Base-by-base conservation (phyloP, 2,113 vertebrate species). In the Corydoras maculifer region DNA sequence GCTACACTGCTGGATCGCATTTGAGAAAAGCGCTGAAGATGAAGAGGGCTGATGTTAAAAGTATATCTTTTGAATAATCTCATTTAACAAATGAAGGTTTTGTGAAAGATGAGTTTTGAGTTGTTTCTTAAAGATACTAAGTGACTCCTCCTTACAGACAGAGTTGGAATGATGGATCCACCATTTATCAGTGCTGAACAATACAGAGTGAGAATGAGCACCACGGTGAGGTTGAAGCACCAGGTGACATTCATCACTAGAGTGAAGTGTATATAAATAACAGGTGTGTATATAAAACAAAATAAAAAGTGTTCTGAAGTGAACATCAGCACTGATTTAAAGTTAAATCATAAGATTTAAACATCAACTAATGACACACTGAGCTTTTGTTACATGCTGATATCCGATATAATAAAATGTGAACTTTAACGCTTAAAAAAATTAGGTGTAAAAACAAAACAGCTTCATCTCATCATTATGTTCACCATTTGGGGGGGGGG, bases 281-380 rank as follows among this genome's bases (percentile, higher is more conserved):
- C 11, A 9, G 50, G 11, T 9, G 6, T 35, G 11, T 25, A 32
- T 53, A 51, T 32, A 53, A 66, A 66, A 55, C 31, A 8, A 29
- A 58, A 71, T 31, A 30, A 14, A 7, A 57, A 32, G 49, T 15
- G 51, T 62, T 69, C 50, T 8, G 4, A 43, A 43, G 35, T 43
- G 4, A 43, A 70, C 9, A 49, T 51, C 8, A 70, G 70, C 18
- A 70, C 66, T 58, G 53, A 61, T 61, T 69, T 13, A 73, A 57
- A 32, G 64, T 59, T 13, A 50, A 62, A 43, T 49, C 65, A 53
- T 50, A 68, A 4, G 32, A 43, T 62, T 70, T 71, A 68, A 70
- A 70, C 51, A 58, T 9, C 54, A 35, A 58, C 32, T 62, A 59
- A 78, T 68, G 70, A 58, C 54, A 18, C 18, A 73, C 53, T 62